phyloP scores from a whole-genome alignment of 2,113 vertebrate species.

The Neolamprologus tretocephalus region DNA sequence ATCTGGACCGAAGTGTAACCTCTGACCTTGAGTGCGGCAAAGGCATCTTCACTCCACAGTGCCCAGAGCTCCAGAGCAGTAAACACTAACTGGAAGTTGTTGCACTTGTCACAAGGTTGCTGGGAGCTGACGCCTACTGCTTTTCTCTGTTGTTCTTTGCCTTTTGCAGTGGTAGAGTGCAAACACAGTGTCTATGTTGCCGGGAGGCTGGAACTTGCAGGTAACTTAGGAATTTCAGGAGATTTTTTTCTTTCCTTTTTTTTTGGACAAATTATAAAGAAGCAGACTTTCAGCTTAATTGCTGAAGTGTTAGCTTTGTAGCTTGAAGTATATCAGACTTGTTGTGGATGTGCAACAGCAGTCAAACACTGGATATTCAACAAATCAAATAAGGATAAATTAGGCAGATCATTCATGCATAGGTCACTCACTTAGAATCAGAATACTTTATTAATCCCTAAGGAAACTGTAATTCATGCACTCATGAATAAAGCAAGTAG shows the following conservation, averaged over 20 bases:
- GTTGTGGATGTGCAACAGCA: not conserved
- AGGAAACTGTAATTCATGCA: not conserved
- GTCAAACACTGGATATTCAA: not conserved
- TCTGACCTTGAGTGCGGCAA: constrained; percentile 49
- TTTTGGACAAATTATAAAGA: not conserved
- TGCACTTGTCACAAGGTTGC: constrained; percentile 61
- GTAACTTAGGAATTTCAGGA: not conserved
- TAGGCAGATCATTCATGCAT: not conserved
- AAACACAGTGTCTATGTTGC: not conserved
- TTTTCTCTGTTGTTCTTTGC: not conserved
- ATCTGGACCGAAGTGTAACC: constrained; percentile 45
- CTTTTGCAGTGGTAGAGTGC: not conserved
- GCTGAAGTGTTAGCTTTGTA: not conserved
- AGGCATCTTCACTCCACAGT: constrained; percentile 15
- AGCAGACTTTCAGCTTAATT: not conserved
- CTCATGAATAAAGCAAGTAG: not conserved
- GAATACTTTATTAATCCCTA: not conserved
- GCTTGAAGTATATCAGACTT: not conserved
- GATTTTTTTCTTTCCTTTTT: not conserved
- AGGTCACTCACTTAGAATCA: not conserved
- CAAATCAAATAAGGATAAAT: not conserved
- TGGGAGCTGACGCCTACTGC: not conserved
- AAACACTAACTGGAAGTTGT: constrained; percentile 57
- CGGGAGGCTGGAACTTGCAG: not conserved
- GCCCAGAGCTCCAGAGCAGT: constrained; percentile 15